Base-by-base conservation (phyloP, 2,888 invertebrate species). In the Unio delphinus region DNA sequence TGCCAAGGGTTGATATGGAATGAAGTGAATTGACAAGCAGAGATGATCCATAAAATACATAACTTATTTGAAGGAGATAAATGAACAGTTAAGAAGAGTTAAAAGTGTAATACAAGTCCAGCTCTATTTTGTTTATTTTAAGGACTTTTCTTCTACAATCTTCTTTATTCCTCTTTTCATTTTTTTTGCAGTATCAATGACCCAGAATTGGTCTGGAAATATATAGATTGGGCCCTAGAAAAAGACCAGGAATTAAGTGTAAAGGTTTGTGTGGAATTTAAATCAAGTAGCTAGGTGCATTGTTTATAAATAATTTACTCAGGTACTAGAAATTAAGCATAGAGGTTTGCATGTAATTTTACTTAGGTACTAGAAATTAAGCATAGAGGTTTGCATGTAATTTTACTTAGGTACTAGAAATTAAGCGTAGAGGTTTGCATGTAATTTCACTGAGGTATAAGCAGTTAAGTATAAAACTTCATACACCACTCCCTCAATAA, bases 191-290 rank as follows among this genome's bases (percentile, higher is more conserved):
- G 90, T 75, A 80, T 90, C 67, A 83, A 80, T 79, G 89, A 90
- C 77, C 84, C 87, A 76, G 88, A 89, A n/a, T 73, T 91, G 58
- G 82, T 91, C 20, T 90, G 90, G 90, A 90, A 89, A 69, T 90
- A 91, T 83, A 86, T 89, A 15, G 90, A 90, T 77, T 89, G 90
- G 86, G 87, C 90, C 18, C 75, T 91, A 69, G 86, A 88, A 64
- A 88, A 84, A 73, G 89, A 91, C 81, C 85, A 90, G 76, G 86
- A 84, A 70, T 71, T 86, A 57, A 91, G 90, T 64, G 90, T 90
- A 18, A 84, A 86, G 83, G 90, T 89, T 77, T 45, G 45, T 45
- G 45, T 77, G 82, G 73, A 45, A 28, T 20, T 20, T 45, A 7
- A 26, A 11, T 26, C 59, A 59, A 0, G 26, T 0, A 18, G 3